phyloP scores from a whole-genome alignment of 2,888 invertebrate species.

The Clusia tigrina region DNA sequence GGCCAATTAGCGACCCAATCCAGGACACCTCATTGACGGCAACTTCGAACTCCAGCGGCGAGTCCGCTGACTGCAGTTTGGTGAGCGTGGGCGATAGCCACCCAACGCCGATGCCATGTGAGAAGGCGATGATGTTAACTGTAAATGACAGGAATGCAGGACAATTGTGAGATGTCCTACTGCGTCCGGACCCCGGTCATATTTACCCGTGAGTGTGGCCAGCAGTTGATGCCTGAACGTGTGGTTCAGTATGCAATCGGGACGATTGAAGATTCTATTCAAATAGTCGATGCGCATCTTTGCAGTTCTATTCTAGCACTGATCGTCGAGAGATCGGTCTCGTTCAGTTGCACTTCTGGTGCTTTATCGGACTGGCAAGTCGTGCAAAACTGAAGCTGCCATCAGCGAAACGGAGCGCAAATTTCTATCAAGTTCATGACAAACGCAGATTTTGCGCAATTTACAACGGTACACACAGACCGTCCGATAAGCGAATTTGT shows the following conservation, averaged over 20 bases:
- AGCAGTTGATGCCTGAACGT: conserved; percentile 45
- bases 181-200: too few species aligned
- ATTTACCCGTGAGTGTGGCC: conserved; percentile 49
- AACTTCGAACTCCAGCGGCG: conserved; percentile 46
- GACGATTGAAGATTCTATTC: conserved; percentile 14
- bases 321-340: too few species aligned
- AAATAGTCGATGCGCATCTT: not conserved
- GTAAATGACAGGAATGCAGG: conserved; percentile 2
- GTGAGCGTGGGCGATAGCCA: conserved; percentile 60
- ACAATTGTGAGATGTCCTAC: too few species aligned
- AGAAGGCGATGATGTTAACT: conserved; percentile 59
- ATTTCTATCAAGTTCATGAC: too few species aligned
- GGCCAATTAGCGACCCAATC: conserved; percentile 56
- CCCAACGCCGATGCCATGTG: conserved; percentile 58
- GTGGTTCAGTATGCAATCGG: conserved; percentile 26
- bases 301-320: too few species aligned
- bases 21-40: conserved; percentile 52
- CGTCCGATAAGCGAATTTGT: too few species aligned
- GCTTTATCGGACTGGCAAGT: too few species aligned
- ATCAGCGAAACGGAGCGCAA: too few species aligned
- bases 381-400: too few species aligned
- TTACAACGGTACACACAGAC: too few species aligned
- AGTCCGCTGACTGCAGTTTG: conserved; percentile 44
- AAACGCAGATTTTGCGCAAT: too few species aligned
- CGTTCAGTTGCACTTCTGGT: too few species aligned